These are phyloP conservation scores for Centropyge bicolor DNA, from an alignment of 2,797 vertebrate genomes.

Conservation along the genomic window DNA sequence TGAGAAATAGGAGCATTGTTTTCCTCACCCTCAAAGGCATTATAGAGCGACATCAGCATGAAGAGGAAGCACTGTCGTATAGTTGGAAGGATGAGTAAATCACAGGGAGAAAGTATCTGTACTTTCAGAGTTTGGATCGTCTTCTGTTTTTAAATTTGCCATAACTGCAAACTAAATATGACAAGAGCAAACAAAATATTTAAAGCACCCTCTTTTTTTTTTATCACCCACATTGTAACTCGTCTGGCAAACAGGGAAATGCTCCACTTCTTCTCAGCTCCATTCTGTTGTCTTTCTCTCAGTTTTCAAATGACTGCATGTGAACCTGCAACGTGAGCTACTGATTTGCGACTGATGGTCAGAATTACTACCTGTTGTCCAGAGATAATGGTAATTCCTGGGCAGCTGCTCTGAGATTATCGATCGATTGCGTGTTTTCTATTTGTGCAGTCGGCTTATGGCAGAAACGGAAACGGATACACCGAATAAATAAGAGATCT, in stretches of 20 bases:
- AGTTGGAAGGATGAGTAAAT: neutral
- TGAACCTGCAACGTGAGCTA: neutral
- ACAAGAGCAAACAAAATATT: neutral
- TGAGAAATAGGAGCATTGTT: conserved; percentile 6
- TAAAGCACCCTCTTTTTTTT: neutral
- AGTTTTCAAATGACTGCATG: neutral
- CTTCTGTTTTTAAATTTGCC: neutral
- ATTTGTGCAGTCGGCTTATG: neutral
- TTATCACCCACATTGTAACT: too few species aligned
- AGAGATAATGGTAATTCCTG: neutral
- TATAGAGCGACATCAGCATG: neutral
- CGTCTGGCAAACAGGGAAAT: neutral
- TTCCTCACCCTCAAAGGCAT: neutral
- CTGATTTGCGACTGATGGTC: conserved; percentile 13
- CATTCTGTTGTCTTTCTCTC: neutral
- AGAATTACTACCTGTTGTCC: neutral
- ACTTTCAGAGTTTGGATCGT: neutral
- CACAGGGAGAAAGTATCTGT: conserved; percentile 2
- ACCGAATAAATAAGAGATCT: neutral
- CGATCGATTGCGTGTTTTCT: neutral
- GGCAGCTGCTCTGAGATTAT: neutral
- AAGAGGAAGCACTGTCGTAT: conserved; percentile 4
- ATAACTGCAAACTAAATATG: neutral
- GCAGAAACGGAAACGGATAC: neutral
- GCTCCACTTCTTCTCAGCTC: neutral